phyloP scores from a whole-genome alignment of 1,140 invertebrate species.

The Berghia stephanieae region DNA sequence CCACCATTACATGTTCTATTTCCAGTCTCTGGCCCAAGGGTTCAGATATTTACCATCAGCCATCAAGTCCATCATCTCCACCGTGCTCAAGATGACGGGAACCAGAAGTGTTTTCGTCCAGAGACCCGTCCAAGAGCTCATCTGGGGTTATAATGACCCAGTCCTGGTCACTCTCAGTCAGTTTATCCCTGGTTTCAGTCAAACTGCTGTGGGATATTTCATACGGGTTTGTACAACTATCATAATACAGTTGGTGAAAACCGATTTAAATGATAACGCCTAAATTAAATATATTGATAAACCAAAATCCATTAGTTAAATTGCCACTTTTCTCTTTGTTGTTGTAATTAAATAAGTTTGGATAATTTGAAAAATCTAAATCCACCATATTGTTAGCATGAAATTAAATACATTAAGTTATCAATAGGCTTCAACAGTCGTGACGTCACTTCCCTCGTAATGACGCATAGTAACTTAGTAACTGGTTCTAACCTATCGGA shows the following conservation, averaged over 20 bases:
- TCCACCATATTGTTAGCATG: too few species aligned
- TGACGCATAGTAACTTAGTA: too few species aligned
- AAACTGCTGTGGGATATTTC: slow-evolving; percentile 89
- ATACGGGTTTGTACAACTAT: slow-evolving; percentile 82
- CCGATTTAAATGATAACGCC: too few species aligned
- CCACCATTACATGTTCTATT: neutral
- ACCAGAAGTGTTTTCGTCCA: slow-evolving; percentile 91
- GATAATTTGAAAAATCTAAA: neutral
- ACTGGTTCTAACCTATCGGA: too few species aligned
- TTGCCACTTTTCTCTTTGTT: neutral
- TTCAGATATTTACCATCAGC: slow-evolving; percentile 72
- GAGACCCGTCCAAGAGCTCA: slow-evolving; percentile 83
- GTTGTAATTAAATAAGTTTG: neutral
- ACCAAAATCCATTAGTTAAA: too few species aligned
- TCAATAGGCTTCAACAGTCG: too few species aligned
- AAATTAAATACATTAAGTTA: too few species aligned
- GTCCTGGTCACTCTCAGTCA: slow-evolving; percentile 77
- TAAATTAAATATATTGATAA: too few species aligned
- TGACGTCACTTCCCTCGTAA: too few species aligned
- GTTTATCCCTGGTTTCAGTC: slow-evolving; percentile 89
- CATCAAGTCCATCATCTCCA: slow-evolving; percentile 35
- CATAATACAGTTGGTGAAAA: too few species aligned
- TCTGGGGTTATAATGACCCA: slow-evolving; percentile 93
- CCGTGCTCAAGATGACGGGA: slow-evolving; percentile 62
- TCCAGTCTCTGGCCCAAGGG: slow-evolving; percentile 49